Percentiles rank a stretch among this genome's conserved stretches.
phyloP scores from a whole-genome alignment of 1,140 invertebrate species.

The Nasonia longicornis region DNA sequence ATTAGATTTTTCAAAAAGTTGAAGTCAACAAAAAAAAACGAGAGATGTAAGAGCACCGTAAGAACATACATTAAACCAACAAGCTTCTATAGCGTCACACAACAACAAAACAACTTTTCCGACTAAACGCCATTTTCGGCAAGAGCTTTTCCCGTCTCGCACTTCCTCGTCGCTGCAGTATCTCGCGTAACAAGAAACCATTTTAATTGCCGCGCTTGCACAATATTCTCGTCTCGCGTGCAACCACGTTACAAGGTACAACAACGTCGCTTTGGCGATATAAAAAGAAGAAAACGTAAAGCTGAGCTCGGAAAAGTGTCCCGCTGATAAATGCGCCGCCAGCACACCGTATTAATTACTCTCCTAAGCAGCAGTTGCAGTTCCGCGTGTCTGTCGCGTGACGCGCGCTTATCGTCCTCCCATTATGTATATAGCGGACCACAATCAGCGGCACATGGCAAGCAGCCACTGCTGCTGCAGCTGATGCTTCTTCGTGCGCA shows the following conservation, averaged over 20 bases:
- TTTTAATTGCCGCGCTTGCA: not conserved
- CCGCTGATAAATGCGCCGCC: not conserved
- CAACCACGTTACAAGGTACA: not conserved
- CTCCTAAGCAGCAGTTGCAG: not conserved
- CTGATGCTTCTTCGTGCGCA: not conserved
- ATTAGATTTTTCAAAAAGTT: too few species aligned
- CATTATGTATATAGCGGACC: not conserved
- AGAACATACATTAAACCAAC: too few species aligned
- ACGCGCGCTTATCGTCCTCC: not conserved
- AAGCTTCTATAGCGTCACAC: too few species aligned
- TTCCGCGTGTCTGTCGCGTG: not conserved
- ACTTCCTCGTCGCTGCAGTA: not conserved
- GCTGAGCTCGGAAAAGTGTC: not conserved
- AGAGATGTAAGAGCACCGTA: too few species aligned
- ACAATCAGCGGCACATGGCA: not conserved
- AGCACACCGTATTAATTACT: not conserved
- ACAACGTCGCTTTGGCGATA: not conserved
- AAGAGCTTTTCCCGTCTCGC: not conserved
- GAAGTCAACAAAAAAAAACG: too few species aligned
- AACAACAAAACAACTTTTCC: not conserved
- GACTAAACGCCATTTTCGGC: not conserved
- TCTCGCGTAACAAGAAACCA: not conserved
- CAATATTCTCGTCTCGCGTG: not conserved
- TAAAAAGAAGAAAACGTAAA: not conserved
- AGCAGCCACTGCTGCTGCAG: not conserved